A percentile compares a stretch with the other conserved stretches of the same genome.
These are phyloP conservation scores for Camptogramma bilineatum DNA, from an alignment of 2,888 invertebrate species.

Conservation along the genomic window DNA sequence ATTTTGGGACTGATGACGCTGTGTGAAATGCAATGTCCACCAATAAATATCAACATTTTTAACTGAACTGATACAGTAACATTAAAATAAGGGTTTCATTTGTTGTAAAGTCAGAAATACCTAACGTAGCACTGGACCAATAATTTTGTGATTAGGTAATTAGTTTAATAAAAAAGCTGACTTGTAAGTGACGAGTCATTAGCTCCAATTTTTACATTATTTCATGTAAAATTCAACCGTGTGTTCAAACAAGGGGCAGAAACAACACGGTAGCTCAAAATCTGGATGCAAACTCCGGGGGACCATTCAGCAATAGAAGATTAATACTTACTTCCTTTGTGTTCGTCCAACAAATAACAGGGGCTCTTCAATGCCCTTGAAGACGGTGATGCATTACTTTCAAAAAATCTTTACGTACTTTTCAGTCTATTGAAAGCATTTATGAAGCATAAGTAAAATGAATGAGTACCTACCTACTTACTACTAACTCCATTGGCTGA, in stretches of 20 bases:
- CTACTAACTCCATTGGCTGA: no score
- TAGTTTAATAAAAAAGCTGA: no score
- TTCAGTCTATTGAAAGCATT: constrained; percentile 36
- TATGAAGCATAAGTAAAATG: constrained; percentile 21
- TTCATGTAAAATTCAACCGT: constrained; percentile 7
- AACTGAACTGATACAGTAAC: no score
- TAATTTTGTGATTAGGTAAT: no score
- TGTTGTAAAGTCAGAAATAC: no score
- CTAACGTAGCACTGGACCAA: no score
- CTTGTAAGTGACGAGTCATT: no score
- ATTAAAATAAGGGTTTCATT: no score
- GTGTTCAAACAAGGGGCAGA: constrained; percentile 49
- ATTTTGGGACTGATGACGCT: no score
- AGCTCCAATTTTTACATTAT: neutral
- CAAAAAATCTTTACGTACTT: constrained; percentile 29
- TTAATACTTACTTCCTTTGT: constrained; percentile 80
- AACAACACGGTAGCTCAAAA: constrained; percentile 66
- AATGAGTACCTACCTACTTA: no score
- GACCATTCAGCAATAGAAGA: constrained; percentile 72
- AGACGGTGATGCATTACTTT: constrained; percentile 71
- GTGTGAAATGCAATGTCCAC: no score
- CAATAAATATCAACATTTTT: no score
- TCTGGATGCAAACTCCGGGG: constrained; percentile 77
- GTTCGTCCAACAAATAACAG: constrained; percentile 63
- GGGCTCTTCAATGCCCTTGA: constrained; percentile 55